phyloP scores from a whole-genome alignment of 1,140 invertebrate genomes.

The Magallana angulata region DNA sequence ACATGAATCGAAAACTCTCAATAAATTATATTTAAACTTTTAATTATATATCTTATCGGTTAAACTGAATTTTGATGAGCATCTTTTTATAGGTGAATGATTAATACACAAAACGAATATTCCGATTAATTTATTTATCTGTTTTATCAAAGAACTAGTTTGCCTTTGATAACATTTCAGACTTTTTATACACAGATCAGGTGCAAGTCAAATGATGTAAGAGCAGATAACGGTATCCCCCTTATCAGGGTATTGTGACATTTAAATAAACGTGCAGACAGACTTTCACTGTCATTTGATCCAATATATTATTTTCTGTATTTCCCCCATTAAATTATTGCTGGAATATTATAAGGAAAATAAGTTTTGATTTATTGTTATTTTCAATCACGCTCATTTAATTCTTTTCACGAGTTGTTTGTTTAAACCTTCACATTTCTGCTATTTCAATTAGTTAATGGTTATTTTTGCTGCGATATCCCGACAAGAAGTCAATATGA shows the following conservation, averaged over 20 bases:
- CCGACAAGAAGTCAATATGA: slow-evolving; percentile 24
- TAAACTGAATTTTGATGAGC: too few relatives aligned
- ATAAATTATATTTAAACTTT: too few relatives aligned
- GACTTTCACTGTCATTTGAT: not conserved
- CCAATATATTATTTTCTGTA: not conserved
- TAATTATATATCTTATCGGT: too few relatives aligned
- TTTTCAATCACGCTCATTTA: not conserved
- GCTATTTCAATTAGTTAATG: slow-evolving; percentile 23
- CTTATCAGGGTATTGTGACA: not conserved
- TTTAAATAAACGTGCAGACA: not conserved
- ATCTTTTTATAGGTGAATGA: too few relatives aligned
- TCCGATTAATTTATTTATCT: not conserved
- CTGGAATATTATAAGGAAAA: not conserved
- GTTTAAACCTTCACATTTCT: slow-evolving; percentile 24
- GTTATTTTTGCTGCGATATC: not conserved
- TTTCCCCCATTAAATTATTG: not conserved
- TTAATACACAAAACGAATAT: too few relatives aligned
- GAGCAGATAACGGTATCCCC: not conserved
- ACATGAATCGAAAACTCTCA: too few relatives aligned
- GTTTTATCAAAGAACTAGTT: not conserved
- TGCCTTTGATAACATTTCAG: not conserved
- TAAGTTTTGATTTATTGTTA: slow-evolving; percentile 28
- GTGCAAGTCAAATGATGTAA: slow-evolving; percentile 5
- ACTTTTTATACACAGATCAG: not conserved
- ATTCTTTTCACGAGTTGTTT: slow-evolving; percentile 10